Evolutionary conservation across 2,888 invertebrate species (phyloP).

Genomic region (Eretmocerus hayati): DNA sequence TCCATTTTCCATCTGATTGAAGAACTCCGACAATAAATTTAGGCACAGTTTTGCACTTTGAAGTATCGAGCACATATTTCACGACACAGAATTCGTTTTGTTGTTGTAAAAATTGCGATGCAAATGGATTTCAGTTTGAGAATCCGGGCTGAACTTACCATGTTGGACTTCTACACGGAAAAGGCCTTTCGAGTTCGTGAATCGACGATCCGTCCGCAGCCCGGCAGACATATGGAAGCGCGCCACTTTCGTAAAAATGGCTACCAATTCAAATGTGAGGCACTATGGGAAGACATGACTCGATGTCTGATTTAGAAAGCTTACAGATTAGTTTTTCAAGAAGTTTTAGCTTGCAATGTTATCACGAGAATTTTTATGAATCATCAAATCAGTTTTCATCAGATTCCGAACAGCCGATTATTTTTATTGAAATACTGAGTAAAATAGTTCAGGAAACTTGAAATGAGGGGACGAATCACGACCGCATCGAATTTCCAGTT

Average conservation of each 20-base stretch:
- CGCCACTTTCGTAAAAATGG: conserved; percentile 16
- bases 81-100: not conserved
- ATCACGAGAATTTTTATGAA: no score
- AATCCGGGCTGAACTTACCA: conserved; percentile 36
- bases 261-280: conserved; percentile 8
- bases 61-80: conserved; percentile 23
- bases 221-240: not conserved
- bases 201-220: not conserved
- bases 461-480: no score
- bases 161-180: conserved; percentile 37
- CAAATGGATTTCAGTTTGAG: conserved; percentile 30
- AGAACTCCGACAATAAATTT: conserved; percentile 22
- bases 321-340: no score
- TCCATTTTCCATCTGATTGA: not conserved
- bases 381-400: no score
- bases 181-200: conserved; percentile 26
- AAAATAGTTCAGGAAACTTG: no score
- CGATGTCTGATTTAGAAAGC: no score
- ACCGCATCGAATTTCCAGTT: no score
- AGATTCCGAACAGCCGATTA: no score
- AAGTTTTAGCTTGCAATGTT: no score
- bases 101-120: conserved; percentile 31
- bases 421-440: no score
- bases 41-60: conserved; percentile 23
- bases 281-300: no score